phyloP scores from a whole-genome alignment of 2,888 invertebrate genomes.

The Mesorhabditis spiculigera region DNA sequence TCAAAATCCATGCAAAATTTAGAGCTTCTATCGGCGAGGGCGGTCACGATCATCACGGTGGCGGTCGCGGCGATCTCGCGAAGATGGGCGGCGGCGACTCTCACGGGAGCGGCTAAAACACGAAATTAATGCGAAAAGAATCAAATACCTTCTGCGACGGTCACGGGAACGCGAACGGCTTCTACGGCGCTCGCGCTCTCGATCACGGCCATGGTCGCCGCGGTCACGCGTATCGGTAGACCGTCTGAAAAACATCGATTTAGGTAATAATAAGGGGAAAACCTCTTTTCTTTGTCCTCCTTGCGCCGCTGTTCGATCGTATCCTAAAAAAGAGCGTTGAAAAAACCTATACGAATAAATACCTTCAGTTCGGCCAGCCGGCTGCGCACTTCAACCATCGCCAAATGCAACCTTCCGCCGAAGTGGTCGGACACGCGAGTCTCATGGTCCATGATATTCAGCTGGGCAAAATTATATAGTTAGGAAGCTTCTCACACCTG shows the following conservation, averaged over 20 bases:
- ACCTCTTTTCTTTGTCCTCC: slow-evolving; percentile 19
- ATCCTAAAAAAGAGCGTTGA: slow-evolving; percentile 26
- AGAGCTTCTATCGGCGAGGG: too few species aligned
- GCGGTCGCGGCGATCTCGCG: slow-evolving; percentile 7
- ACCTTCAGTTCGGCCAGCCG: slow-evolving; percentile 75
- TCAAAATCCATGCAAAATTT: too few species aligned
- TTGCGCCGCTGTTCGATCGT: slow-evolving; percentile 47
- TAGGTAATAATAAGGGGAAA: too few species aligned
- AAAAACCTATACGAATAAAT: too few species aligned
- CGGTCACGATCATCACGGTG: slow-evolving; percentile 20
- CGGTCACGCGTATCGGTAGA: slow-evolving; percentile 15
- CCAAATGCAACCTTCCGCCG: slow-evolving; percentile 95
- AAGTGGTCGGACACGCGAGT: slow-evolving; percentile 96
- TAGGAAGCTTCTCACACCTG: too few species aligned
- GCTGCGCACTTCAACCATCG: slow-evolving; percentile 94
- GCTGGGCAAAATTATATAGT: slow-evolving; percentile 41
- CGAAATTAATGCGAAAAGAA: too few species aligned
- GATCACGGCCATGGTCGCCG: slow-evolving; percentile 17
- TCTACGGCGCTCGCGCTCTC: neutral
- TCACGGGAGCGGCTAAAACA: too few species aligned
- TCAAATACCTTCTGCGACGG: slow-evolving; percentile 9
- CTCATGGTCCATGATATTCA: slow-evolving; percentile 96
- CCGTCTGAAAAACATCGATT: too few species aligned
- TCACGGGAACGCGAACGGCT: slow-evolving; percentile 33
- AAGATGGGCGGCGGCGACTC: neutral